phyloP scores from a whole-genome alignment of 2,797 vertebrate species.

The Todus mexicanus region DNA sequence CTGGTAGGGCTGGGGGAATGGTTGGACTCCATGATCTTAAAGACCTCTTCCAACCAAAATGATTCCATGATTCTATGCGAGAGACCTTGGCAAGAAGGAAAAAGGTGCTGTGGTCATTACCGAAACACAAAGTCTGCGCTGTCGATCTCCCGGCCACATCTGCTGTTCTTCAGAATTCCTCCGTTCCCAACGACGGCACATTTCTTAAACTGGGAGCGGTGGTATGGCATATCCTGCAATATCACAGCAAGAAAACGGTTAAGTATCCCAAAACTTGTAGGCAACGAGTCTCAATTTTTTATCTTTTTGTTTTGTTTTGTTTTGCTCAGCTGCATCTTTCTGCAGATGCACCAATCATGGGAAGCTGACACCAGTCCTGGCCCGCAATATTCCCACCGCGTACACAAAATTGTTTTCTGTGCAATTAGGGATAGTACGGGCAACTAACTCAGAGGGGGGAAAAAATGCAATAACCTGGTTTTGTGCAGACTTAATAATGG shows the following conservation, averaged over 20 bases:
- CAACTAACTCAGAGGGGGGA: background rate
- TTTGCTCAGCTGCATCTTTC: background rate
- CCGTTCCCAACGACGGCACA: constrained; percentile 97
- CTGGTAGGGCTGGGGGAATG: background rate
- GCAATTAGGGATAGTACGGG: background rate
- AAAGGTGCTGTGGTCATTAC: constrained; percentile 69
- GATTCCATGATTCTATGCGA: fast-evolving
- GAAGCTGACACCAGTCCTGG: background rate
- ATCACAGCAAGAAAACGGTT: background rate
- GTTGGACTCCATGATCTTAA: background rate
- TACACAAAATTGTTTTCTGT: background rate
- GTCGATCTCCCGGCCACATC: constrained; percentile 94
- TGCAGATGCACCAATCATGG: background rate
- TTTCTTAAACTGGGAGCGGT: constrained; percentile 95
- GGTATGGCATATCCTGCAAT: constrained; percentile 95
- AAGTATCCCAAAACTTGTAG: background rate
- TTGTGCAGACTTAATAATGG: background rate
- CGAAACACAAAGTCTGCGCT: constrained; percentile 94
- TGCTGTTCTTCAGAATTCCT: constrained; percentile 97
- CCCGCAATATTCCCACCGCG: background rate
- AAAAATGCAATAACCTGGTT: background rate
- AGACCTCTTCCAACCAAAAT: background rate
- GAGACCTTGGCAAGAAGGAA: background rate
- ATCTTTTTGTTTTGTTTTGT: too few species aligned
- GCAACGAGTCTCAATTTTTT: background rate